Percentiles rank a stretch among this genome's conserved stretches.
These are phyloP conservation scores for Eidolon dupreanum DNA, from an alignment of 2,797 vertebrate genomes.

Conservation along the genomic window DNA sequence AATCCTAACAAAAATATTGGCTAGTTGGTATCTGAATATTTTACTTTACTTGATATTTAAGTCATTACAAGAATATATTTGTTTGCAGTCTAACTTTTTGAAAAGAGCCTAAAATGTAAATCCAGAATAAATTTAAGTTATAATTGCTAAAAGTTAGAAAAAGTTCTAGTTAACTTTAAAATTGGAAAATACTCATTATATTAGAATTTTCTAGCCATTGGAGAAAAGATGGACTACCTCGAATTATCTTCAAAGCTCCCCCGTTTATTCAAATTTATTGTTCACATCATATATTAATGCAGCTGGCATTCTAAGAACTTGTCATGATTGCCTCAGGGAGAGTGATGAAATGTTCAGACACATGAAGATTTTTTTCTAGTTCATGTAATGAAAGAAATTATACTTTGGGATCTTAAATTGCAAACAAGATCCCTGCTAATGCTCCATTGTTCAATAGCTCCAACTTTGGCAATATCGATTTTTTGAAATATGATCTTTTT, in stretches of 20 bases:
- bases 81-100: neutral
- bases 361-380: neutral
- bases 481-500: neutral
- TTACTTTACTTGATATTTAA: neutral
- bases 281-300: neutral
- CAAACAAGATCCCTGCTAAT: neutral
- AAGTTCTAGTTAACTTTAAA: neutral
- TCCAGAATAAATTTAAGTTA: neutral
- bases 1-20: neutral
- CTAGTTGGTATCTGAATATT: neutral
- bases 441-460: neutral
- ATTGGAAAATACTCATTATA: neutral
- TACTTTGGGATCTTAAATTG: slow-evolving; percentile 3
- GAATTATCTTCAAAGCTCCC: neutral
- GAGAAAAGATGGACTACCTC: neutral
- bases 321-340: neutral
- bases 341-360: neutral
- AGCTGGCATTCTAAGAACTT: neutral
- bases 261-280: neutral
- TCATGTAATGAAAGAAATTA: neutral
- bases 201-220: neutral
- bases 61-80: neutral
- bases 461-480: neutral
- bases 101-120: neutral
- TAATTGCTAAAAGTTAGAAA: neutral